Base-by-base conservation (phyloP, 2,113 vertebrate species). In the Leucosticte australis region DNA sequence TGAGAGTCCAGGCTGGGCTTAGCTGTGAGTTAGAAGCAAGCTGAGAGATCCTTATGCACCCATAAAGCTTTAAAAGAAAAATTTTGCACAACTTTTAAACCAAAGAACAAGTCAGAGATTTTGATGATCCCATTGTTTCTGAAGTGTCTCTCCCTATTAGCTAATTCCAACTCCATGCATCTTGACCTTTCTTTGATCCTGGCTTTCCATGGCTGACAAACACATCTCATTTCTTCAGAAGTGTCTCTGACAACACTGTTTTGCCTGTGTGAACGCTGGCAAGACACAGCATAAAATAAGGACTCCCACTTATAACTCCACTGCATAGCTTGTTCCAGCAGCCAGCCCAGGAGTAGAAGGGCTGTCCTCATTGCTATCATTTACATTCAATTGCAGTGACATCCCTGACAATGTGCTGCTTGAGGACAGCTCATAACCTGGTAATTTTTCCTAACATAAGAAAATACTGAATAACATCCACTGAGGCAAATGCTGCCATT, bases 391-490 rank as follows among this genome's bases (percentile, higher is more conserved):
- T 47, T 75, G 85, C 82, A 56, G 0, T 96, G 88, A 96, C 26
- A 0, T 68, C 56, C 60, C 46, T 94, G 92, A 96, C 93, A 96
- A 93, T 2, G n/a, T 60, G 73, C 87, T 90, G 63, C 71, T 90
- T 70, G 71, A 23, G 89, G 79, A 94, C 75, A 95, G 57, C 92
- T 92, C 92, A 52, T 92, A 89, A 93, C 90, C 86, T 60, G 69
- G 49, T 94, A 46, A 21, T 56, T 77, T 59, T 37, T 87, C n/a
- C 56, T 60, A 86, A 77, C 69, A 21, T 33, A 90, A 60, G 88
- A 94, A 90, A 95, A 94, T 56, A 94, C 6, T 74, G 82, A 91
- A 77, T 56, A 94, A 68, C 49, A 96, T 83, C 83, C 56, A 96
- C 39, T 39, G 85, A 94, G 69, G 76, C 88, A 89, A 93, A 71